These are phyloP conservation scores for Dastarcus helophoroides DNA, from an alignment of 2,888 invertebrate genomes.

Conservation along the genomic window DNA sequence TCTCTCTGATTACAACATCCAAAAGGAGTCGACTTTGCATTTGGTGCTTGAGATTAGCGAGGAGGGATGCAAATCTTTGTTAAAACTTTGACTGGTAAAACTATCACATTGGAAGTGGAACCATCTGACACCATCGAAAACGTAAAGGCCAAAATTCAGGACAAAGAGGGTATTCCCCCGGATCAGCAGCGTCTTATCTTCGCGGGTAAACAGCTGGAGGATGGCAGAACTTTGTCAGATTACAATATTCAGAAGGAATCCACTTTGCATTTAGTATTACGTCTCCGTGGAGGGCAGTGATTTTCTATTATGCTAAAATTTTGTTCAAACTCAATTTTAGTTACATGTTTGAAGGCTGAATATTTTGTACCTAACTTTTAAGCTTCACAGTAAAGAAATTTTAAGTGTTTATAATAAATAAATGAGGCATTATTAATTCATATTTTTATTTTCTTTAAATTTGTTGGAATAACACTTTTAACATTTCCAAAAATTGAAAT, in stretches of 20 bases:
- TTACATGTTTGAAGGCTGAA: slow-evolving; percentile 2
- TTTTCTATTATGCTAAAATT: slow-evolving; percentile 52
- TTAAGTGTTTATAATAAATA: neutral
- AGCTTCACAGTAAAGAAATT: slow-evolving; percentile 2
- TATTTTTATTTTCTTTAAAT: too few relatives aligned
- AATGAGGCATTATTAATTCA: neutral
- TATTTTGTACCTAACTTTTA: slow-evolving; percentile 4
- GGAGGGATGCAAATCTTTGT: slow-evolving; percentile 53
- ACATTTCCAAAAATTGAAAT: too few relatives aligned
- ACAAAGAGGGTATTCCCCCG: slow-evolving; percentile 85
- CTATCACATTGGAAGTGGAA: slow-evolving; percentile 53
- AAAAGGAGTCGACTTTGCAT: slow-evolving; percentile 46
- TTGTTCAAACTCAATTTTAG: neutral
- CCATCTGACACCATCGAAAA: slow-evolving; percentile 90
- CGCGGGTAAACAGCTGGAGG: slow-evolving; percentile 84
- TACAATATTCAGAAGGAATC: slow-evolving; percentile 54
- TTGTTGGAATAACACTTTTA: too few relatives aligned
- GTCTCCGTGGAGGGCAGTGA: slow-evolving; percentile 41
- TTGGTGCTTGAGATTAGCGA: too few relatives aligned
- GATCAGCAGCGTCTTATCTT: slow-evolving; percentile 86
- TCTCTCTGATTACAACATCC: slow-evolving; percentile 45
- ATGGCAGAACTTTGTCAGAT: slow-evolving; percentile 36
- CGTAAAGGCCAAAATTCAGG: slow-evolving; percentile 87
- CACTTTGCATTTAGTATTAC: slow-evolving; percentile 42
- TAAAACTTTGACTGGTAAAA: slow-evolving; percentile 47